Evolutionary conservation across 2,113 vertebrate species (phyloP).

Genomic region (Pterocles orientalis): DNA sequence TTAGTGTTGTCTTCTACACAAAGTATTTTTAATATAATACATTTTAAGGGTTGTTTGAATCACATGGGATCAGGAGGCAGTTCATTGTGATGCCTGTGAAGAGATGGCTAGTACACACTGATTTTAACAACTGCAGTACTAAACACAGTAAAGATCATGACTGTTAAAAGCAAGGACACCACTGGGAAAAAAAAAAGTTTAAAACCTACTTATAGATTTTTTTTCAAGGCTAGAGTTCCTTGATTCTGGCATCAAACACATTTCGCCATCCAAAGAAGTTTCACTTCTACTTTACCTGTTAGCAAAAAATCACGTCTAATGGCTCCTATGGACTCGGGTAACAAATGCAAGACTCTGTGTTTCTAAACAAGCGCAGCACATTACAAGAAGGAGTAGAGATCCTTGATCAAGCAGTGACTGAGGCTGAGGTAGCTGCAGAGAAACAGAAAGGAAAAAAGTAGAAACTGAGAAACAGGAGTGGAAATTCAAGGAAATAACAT

Average conservation of each 20-base stretch:
- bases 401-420: not conserved
- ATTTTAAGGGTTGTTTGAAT: not conserved
- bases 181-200: not conserved
- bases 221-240: not conserved
- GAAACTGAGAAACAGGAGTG: not conserved
- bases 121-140: constrained; percentile 41
- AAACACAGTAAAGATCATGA: not conserved
- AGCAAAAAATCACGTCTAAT: not conserved
- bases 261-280: not conserved
- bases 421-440: not conserved
- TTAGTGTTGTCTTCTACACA: not conserved
- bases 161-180: not conserved
- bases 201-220: constrained; percentile 5
- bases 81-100: not conserved
- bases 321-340: not conserved
- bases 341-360: not conserved
- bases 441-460: not conserved
- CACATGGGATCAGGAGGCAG: not conserved
- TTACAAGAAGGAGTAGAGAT: not conserved
- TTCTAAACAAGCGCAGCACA: not conserved
- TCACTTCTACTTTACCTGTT: not conserved
- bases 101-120: not conserved
- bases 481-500: not conserved
- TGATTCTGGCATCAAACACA: not conserved
- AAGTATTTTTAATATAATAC: constrained; percentile 18